Evolutionary conservation across 2,113 vertebrate species (phyloP).

Genomic region (Nesogale talazaci): DNA sequence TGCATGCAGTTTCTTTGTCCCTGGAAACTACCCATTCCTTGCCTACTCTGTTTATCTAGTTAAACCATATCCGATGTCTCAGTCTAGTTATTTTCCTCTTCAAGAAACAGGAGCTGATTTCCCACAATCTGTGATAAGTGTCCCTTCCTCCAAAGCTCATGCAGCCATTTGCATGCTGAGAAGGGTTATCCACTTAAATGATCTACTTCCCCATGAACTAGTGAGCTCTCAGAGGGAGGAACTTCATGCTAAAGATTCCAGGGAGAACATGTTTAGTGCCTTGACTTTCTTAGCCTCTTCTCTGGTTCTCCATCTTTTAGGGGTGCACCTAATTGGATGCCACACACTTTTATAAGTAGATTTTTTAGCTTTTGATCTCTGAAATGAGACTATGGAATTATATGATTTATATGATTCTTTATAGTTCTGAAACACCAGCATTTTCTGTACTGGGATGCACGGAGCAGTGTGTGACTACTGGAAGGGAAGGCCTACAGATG

Average conservation of each 20-base stretch:
- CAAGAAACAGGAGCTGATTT: not conserved
- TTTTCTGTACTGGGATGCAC: not conserved
- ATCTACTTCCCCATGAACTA: not conserved
- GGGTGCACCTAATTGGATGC: not conserved
- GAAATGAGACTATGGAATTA: conserved; percentile 8
- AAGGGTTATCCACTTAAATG: not conserved
- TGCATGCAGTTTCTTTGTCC: not conserved
- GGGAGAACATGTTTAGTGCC: not conserved
- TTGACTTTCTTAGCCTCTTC: not conserved
- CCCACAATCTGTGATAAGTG: not conserved
- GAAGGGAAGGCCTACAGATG: not conserved
- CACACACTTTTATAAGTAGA: not conserved
- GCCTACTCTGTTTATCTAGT: not conserved
- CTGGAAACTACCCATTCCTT: not conserved
- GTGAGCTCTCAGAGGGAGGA: not conserved
- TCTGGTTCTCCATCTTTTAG: not conserved
- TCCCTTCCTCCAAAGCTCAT: not conserved
- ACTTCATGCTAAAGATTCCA: not conserved
- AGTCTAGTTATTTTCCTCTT: not conserved
- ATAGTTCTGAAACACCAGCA: not conserved
- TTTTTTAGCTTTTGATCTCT: not conserved
- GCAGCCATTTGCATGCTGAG: not conserved
- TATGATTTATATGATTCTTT: not conserved
- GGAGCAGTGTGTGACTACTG: not conserved
- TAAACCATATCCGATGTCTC: not conserved